Percentiles rank a stretch among this genome's conserved stretches.
These are phyloP conservation scores for Onchidella celtica DNA, from an alignment of 2,888 invertebrate genomes.

Conservation along the genomic window DNA sequence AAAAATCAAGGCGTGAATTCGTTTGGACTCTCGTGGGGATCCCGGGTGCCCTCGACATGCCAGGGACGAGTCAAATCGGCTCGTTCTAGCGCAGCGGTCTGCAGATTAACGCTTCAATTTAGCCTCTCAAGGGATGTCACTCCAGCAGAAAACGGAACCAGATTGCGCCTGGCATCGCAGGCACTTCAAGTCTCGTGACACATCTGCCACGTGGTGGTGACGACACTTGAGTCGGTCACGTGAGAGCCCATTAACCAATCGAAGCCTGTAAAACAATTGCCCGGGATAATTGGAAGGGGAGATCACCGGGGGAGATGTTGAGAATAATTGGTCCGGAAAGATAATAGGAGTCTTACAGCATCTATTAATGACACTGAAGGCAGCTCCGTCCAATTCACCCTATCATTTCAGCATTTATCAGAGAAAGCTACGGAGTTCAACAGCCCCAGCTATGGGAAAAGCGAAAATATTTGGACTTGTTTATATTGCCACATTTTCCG, in stretches of 20 bases:
- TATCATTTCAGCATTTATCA: constrained; percentile 5
- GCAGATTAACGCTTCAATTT: constrained; percentile 26
- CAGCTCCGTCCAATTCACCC: neutral
- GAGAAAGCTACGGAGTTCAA: neutral
- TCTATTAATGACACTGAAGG: constrained; percentile 11
- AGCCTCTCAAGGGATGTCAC: constrained; percentile 9
- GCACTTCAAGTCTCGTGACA: constrained; percentile 38
- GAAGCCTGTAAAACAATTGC: constrained; percentile 39
- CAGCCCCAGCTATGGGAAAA: no score
- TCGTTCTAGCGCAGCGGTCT: neutral
- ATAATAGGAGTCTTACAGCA: constrained; percentile 32
- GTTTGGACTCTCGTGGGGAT: no score
- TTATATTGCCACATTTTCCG: neutral
- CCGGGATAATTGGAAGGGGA: constrained; percentile 27
- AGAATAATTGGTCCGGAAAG: constrained; percentile 23
- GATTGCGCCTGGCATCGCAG: neutral
- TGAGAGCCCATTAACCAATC: constrained; percentile 46
- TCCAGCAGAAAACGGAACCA: constrained; percentile 22
- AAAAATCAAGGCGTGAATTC: no score
- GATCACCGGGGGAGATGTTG: constrained; percentile 8
- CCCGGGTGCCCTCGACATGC: no score
- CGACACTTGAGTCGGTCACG: constrained; percentile 43
- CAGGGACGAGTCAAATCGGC: neutral
- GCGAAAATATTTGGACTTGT: neutral
- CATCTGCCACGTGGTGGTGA: constrained; percentile 38